Evolutionary conservation across 2,797 vertebrate genomes (phyloP).

Genomic region (Tinamus major): DNA sequence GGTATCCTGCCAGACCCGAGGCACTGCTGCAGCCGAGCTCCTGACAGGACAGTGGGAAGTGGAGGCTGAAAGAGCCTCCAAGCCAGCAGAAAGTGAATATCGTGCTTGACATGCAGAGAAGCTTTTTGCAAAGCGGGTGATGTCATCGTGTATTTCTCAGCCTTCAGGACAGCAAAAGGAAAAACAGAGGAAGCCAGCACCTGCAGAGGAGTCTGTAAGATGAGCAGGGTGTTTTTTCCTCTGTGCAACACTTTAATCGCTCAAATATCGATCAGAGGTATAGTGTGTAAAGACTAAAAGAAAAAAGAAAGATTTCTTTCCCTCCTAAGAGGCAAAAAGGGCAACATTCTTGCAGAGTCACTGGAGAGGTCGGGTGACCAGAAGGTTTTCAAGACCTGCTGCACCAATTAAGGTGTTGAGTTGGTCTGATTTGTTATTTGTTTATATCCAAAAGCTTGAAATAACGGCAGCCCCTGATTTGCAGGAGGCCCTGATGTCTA

Average conservation of each 20-base stretch:
- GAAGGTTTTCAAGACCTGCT: not conserved
- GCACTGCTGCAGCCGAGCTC: constrained; percentile 32
- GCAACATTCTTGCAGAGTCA: not conserved
- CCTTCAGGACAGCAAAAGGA: constrained; percentile 63
- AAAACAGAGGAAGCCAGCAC: constrained; percentile 63
- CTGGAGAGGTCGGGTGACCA: not conserved
- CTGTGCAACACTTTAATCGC: constrained; percentile 34
- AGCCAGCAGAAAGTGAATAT: constrained; percentile 47
- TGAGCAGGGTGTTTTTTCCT: not conserved
- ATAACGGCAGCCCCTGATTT: not conserved
- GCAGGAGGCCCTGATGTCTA: not conserved
- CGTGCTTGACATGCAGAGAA: constrained; percentile 68
- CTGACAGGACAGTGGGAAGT: constrained; percentile 57
- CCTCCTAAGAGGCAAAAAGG: not conserved
- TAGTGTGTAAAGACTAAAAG: constrained; percentile 2
- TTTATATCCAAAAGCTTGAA: not conserved
- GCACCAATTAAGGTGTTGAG: not conserved
- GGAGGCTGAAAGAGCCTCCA: not conserved
- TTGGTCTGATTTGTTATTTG: not conserved
- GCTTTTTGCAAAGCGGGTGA: constrained; percentile 60
- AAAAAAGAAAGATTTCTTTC: not conserved
- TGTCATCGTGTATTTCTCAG: constrained; percentile 66
- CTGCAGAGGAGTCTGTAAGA: constrained; percentile 66
- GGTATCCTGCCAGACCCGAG: constrained; percentile 10
- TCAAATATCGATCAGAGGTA: constrained; percentile 37